A percentile compares a stretch with the other conserved stretches of the same genome.
Evolutionary conservation across 1,140 invertebrate species (phyloP).

Genomic region (Drosophila arizonae): DNA sequence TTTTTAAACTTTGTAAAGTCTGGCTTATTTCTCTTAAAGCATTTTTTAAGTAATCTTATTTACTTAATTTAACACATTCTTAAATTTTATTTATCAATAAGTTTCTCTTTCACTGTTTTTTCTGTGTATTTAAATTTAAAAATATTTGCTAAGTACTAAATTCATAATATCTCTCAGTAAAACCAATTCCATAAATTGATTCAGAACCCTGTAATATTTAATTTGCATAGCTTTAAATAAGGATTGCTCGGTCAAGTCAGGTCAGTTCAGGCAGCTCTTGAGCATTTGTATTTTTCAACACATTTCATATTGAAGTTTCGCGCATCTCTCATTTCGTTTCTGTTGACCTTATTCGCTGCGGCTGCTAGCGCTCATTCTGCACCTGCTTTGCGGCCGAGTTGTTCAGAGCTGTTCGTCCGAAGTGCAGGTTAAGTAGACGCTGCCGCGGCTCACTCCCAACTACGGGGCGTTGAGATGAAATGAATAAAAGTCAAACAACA

Average conservation of each 20-base stretch:
- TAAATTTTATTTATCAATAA: no score
- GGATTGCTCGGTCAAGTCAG: background rate
- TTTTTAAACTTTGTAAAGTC: no score
- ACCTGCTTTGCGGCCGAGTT: constrained; percentile 20
- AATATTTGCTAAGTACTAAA: no score
- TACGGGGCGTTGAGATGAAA: constrained; percentile 27
- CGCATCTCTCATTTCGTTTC: background rate
- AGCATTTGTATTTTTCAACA: constrained; percentile 32
- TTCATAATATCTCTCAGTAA: no score
- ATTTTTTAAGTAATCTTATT: no score
- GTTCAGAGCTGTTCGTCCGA: constrained; percentile 16
- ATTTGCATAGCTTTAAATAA: background rate
- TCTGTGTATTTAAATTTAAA: no score
- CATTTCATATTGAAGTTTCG: constrained; percentile 32
- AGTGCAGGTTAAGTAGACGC: constrained; percentile 41
- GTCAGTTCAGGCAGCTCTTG: constrained; percentile 1
- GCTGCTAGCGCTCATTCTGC: constrained; percentile 16
- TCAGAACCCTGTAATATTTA: background rate
- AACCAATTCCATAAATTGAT: background rate
- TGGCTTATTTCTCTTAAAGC: no score
- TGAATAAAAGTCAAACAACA: constrained; percentile 42
- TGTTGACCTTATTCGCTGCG: constrained; percentile 10
- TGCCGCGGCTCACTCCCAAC: background rate
- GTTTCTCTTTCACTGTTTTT: no score
- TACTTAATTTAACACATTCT: no score